Evolutionary conservation across 1,140 invertebrate genomes (phyloP).

Genomic region (Eubasilissa regina): DNA sequence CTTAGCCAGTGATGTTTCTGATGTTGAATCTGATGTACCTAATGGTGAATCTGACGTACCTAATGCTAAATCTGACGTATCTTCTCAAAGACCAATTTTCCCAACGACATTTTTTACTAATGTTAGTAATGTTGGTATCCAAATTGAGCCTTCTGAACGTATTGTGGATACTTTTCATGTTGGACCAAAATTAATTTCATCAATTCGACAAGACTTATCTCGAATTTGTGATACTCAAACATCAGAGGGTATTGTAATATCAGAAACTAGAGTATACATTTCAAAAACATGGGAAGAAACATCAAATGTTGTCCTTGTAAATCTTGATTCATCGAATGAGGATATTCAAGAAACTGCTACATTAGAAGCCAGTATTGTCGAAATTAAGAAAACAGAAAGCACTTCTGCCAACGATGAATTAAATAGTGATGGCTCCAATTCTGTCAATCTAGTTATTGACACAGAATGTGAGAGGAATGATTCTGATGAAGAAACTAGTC

Average conservation of each 20-base stretch:
- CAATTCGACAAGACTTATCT: too few relatives aligned
- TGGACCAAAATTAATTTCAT: too few relatives aligned
- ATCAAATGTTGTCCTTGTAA: too few relatives aligned
- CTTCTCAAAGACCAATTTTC: too few relatives aligned
- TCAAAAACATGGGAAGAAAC: too few relatives aligned
- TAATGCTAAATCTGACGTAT: neutral
- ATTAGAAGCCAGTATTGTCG: neutral
- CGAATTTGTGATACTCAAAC: too few relatives aligned
- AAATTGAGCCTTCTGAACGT: too few relatives aligned
- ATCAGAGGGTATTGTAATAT: too few relatives aligned
- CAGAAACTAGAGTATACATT: too few relatives aligned
- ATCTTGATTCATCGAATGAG: neutral
- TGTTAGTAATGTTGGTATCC: too few relatives aligned
- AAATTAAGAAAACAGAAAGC: neutral
- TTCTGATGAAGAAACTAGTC: neutral
- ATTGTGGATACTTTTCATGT: too few relatives aligned
- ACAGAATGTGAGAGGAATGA: slow-evolving; percentile 30
- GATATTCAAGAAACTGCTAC: neutral
- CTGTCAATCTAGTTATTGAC: slow-evolving; percentile 46
- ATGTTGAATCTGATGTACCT: slow-evolving; percentile 20
- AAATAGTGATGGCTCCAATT: slow-evolving; percentile 42
- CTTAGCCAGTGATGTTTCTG: slow-evolving; percentile 40
- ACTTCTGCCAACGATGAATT: slow-evolving; percentile 7
- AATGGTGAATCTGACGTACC: slow-evolving; percentile 33
- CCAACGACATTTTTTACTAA: too few relatives aligned